Conservation (phyloP, 53 echinoderm and acorn worm genomes). For the Echinometra lucunter region DNA sequence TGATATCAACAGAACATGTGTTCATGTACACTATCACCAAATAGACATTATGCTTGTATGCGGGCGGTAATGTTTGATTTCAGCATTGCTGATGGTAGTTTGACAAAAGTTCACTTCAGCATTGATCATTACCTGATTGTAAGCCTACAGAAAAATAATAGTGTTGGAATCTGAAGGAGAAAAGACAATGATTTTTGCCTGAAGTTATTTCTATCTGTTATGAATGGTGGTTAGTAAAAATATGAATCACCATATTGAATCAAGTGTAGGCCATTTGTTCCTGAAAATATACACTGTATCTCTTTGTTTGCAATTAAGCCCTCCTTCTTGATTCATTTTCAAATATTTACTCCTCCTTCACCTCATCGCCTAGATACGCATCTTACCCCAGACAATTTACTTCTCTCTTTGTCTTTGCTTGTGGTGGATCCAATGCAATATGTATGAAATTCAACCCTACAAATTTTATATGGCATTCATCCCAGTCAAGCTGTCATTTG, state of each 20-base stretch:
- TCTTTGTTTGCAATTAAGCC: constrained; percentile 27
- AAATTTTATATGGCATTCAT: constrained; percentile 34
- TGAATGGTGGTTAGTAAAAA: not conserved
- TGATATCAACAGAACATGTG: no score
- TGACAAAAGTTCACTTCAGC: not conserved
- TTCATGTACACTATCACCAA: no score
- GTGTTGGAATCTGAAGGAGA: not conserved
- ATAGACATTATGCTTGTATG: no score
- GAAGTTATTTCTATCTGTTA: no score
- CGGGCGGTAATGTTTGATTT: no score
- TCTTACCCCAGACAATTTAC: constrained; percentile 22
- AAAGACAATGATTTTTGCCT: no score
- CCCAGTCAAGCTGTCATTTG: constrained; percentile 49
- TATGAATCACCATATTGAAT: not conserved
- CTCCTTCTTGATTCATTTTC: constrained; percentile 14
- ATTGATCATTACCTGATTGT: not conserved
- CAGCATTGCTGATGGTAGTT: not conserved
- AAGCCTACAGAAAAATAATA: no score
- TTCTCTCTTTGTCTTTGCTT: not conserved
- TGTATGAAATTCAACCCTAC: constrained; percentile 45
- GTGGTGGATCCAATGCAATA: constrained; percentile 10
- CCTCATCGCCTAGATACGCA: not conserved
- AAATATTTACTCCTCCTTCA: constrained; percentile 42
- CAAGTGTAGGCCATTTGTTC: not conserved
- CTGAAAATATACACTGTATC: not conserved